Evolutionary conservation across 2,888 invertebrate genomes (phyloP).

Genomic region (Eupeodes latifasciatus): DNA sequence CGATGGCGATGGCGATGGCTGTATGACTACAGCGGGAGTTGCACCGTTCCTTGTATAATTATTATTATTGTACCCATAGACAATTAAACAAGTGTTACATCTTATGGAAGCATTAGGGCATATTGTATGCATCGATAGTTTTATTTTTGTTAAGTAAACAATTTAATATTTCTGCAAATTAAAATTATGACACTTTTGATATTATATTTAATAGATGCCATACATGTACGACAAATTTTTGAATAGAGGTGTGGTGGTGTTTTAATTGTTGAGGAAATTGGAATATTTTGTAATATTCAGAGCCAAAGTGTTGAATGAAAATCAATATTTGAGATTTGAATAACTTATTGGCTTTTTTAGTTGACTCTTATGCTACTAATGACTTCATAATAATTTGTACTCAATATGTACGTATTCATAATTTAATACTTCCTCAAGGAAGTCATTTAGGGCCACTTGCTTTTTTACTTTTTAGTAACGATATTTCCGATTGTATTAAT

Average conservation of each 20-base stretch:
- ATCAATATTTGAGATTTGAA: too few species aligned
- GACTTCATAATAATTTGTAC: too few species aligned
- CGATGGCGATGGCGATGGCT: background rate
- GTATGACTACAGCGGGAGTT: too few species aligned
- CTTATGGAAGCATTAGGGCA: background rate
- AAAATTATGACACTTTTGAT: background rate
- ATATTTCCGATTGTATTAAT: too few species aligned
- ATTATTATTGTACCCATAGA: background rate
- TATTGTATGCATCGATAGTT: background rate
- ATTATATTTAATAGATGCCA: background rate
- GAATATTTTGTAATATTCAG: background rate
- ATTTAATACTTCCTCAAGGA: too few species aligned
- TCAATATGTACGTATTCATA: too few species aligned
- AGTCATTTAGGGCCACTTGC: too few species aligned
- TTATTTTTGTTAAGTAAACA: conserved; percentile 2
- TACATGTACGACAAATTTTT: background rate
- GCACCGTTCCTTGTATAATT: background rate
- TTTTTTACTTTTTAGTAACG: too few species aligned
- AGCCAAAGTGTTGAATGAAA: too few species aligned
- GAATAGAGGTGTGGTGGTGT: background rate
- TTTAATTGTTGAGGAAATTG: background rate
- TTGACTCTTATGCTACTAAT: too few species aligned
- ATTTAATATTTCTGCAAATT: background rate
- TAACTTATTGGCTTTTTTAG: too few species aligned
- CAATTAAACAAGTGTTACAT: conserved; percentile 21